Percentiles rank a stretch among this genome's conserved stretches.
Conservation (phyloP, 2,113 vertebrate genomes). For the Laticauda colubrina region DNA sequence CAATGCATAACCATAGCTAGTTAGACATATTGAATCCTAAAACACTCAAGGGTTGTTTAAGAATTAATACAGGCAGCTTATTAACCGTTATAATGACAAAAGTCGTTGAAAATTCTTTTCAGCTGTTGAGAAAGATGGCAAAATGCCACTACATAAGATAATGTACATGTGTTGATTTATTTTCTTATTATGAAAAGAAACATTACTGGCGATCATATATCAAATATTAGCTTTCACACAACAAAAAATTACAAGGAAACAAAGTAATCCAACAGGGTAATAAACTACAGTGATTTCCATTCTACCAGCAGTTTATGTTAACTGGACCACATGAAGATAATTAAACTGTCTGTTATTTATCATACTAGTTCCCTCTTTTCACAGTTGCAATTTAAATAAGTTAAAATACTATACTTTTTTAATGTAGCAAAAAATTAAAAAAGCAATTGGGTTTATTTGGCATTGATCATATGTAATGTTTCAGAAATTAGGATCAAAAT, state of each 20-base stretch:
- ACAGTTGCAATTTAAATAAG: slow-evolving; percentile 7
- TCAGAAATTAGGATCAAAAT: background rate
- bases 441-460: background rate
- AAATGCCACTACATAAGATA: background rate
- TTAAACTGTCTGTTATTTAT: slow-evolving; percentile 21
- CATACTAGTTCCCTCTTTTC: slow-evolving; percentile 7
- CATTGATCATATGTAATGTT: background rate
- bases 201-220: background rate
- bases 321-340: slow-evolving; percentile 12
- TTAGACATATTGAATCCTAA: background rate
- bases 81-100: background rate
- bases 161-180: background rate
- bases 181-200: background rate
- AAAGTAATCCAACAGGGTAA: background rate
- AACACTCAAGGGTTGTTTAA: background rate
- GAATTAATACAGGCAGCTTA: background rate
- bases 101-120: background rate
- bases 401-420: background rate
- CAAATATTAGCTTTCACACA: background rate
- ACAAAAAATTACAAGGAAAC: background rate
- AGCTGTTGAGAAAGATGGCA: background rate
- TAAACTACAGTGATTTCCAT: slow-evolving; percentile 5
- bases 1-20: background rate
- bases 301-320: background rate
- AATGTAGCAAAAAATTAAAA: slow-evolving; percentile 4